Conservation (phyloP, 2,113 vertebrate species). For the Scytalopus superciliaris region DNA sequence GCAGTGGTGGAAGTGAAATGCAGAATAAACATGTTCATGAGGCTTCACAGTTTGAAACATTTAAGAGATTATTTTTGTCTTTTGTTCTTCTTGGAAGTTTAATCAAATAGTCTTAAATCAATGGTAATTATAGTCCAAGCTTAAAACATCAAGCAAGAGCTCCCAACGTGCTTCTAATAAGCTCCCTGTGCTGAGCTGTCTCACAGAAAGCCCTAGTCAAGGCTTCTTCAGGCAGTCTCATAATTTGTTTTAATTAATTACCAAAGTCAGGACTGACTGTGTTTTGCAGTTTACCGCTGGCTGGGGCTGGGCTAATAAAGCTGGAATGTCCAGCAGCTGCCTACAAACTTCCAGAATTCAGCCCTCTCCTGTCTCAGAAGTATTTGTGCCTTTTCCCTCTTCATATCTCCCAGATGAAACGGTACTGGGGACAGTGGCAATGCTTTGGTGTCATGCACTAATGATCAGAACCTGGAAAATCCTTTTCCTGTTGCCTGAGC, state of each 20-base stretch:
- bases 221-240: background rate
- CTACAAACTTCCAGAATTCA: background rate
- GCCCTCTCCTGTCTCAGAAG: background rate
- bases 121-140: background rate
- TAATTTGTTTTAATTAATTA: background rate
- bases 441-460: background rate
- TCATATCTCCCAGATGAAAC: fast-evolving
- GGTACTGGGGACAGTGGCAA: background rate
- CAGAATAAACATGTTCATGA: background rate
- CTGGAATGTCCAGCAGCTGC: background rate
- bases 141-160: background rate
- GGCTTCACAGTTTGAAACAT: background rate
- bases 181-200: background rate
- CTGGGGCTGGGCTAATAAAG: background rate
- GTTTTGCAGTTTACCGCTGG: background rate
- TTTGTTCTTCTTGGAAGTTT: background rate
- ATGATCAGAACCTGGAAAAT: background rate
- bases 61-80: background rate
- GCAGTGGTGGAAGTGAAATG: background rate
- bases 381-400: background rate
- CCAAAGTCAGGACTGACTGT: background rate
- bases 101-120: background rate
- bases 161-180: background rate
- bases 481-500: background rate
- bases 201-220: background rate